phyloP scores from a whole-genome alignment of 2,113 vertebrate species.

The Cinclus mexicanus region DNA sequence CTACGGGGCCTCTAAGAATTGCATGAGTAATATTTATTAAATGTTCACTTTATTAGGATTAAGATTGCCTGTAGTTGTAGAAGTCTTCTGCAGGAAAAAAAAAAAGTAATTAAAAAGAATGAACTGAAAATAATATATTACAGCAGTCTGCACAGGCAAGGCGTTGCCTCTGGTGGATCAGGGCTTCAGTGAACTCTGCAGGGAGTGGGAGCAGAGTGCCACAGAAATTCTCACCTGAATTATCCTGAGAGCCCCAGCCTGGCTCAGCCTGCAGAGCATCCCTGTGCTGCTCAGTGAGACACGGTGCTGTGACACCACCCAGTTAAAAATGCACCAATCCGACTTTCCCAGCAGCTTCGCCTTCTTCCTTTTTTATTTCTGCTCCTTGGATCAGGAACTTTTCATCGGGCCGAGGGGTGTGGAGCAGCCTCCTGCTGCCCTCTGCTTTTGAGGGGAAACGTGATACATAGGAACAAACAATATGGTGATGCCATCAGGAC shows the following conservation, averaged over 20 bases:
- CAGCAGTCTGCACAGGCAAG: not conserved
- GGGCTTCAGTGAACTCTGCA: not conserved
- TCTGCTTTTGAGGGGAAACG: not conserved
- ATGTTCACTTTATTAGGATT: constrained; percentile 41
- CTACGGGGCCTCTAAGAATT: not conserved
- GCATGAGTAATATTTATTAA: constrained; percentile 23
- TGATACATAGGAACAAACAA: not conserved
- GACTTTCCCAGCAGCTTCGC: not conserved
- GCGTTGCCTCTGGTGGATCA: not conserved
- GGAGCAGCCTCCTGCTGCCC: not conserved
- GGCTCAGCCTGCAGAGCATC: not conserved
- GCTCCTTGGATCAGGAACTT: not conserved
- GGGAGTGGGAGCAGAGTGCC: not conserved
- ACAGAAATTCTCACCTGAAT: not conserved
- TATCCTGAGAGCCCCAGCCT: not conserved
- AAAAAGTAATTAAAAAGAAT: constrained; percentile 39
- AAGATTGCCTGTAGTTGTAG: constrained; percentile 9
- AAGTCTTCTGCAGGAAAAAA: constrained; percentile 1
- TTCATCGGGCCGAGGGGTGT: not conserved
- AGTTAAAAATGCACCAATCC: not conserved
- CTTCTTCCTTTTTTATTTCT: not conserved
- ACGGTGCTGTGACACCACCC: not conserved
- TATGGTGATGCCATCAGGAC: not conserved
- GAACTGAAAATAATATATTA: constrained; percentile 34
- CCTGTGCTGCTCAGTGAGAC: not conserved